phyloP scores from a whole-genome alignment of 23 tunicate genomes.

The Diplosoma virens region DNA sequence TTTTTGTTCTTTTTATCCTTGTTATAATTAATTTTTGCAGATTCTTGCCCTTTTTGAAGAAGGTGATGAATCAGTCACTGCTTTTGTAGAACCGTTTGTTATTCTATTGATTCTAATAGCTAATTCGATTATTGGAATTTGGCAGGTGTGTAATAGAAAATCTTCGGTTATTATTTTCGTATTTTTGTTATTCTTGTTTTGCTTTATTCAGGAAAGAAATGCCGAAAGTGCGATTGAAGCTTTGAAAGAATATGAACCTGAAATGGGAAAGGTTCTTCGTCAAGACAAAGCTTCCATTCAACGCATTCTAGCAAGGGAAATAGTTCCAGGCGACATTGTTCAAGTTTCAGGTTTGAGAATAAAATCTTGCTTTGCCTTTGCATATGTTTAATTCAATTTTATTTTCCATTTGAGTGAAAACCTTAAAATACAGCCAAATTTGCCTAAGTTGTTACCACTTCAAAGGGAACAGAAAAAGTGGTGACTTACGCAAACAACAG shows the following conservation, averaged over 20 bases:
- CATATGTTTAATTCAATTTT: too few species aligned
- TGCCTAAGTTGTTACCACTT: too few species aligned
- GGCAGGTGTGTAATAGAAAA: constrained; percentile 65
- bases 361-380: too few species aligned
- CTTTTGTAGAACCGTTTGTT: constrained; percentile 98
- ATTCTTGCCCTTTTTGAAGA: constrained; percentile 98
- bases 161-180: background rate
- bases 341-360: constrained; percentile 94
- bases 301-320: constrained; percentile 79
- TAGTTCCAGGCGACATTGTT: constrained; percentile 99
- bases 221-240: constrained; percentile 99
- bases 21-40: constrained; percentile 9
- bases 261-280: constrained; percentile 95
- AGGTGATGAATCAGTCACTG: constrained; percentile 95
- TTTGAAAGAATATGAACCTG: constrained; percentile 99
- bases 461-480: too few species aligned
- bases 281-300: constrained; percentile 82
- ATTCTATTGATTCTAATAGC: constrained; percentile 95
- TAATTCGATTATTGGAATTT: constrained; percentile 96
- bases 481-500: too few species aligned
- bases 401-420: too few species aligned
- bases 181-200: background rate
- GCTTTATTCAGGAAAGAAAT: constrained; percentile 77
- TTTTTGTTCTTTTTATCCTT: too few species aligned
- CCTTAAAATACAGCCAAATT: too few species aligned